Conservation (phyloP, 2,888 invertebrate genomes). For the Nesidiocoris tenuis region DNA sequence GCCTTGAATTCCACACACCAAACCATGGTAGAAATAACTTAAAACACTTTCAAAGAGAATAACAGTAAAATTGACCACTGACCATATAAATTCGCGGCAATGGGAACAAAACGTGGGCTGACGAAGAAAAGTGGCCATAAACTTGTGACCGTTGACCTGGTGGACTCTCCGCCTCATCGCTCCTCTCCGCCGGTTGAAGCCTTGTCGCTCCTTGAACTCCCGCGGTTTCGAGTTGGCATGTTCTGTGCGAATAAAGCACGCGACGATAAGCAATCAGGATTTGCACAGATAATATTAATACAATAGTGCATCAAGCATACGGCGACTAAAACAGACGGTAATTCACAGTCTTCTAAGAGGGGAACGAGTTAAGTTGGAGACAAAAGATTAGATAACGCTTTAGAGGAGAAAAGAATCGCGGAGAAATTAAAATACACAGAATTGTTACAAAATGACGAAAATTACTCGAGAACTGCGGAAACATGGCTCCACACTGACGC, state of each 20-base stretch:
- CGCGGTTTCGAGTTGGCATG: constrained; percentile 62
- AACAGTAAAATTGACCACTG: constrained; percentile 54
- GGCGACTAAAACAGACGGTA: no score
- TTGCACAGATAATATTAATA: no score
- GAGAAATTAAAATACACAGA: no score
- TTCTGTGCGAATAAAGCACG: constrained; percentile 55
- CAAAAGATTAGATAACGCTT: no score
- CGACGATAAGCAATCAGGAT: no score
- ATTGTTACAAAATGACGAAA: no score
- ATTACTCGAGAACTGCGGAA: no score
- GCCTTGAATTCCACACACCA: constrained; percentile 28
- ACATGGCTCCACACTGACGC: no score
- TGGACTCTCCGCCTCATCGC: constrained; percentile 98
- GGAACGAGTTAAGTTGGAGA: no score
- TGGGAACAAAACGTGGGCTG: constrained; percentile 99
- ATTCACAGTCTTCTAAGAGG: no score
- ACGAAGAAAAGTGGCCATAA: constrained; percentile 98
- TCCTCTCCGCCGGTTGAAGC: constrained; percentile 91
- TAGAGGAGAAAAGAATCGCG: no score
- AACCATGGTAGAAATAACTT: constrained; percentile 31
- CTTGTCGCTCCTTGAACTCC: constrained; percentile 92
- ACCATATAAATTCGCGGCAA: constrained; percentile 99
- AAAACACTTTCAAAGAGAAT: constrained; percentile 30
- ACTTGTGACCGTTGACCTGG: constrained; percentile 97
- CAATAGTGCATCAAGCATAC: background rate